phyloP scores from a whole-genome alignment of 2,888 invertebrate genomes.

The Frankliniella intonsa region DNA sequence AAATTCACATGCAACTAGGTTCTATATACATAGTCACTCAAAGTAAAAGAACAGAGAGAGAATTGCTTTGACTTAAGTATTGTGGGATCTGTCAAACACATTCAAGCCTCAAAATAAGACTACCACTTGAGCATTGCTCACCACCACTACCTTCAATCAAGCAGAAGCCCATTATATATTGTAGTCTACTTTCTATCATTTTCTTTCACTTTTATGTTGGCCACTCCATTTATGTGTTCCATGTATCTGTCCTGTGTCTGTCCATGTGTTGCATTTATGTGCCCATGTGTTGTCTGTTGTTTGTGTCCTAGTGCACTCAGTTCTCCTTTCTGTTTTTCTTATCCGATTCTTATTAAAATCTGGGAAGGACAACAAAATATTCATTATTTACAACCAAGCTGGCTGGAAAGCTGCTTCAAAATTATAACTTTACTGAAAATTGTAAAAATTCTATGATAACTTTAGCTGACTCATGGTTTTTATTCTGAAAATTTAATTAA shows the following conservation, averaged over 20 bases:
- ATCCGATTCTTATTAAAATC: no score
- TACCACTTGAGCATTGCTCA: not conserved
- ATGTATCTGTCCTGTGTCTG: slow-evolving; percentile 32
- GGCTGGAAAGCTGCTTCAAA: slow-evolving; percentile 12
- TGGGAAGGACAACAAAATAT: slow-evolving; percentile 31
- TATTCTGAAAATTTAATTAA: slow-evolving; percentile 27
- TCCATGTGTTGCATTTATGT: slow-evolving; percentile 25
- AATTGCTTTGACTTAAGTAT: no score
- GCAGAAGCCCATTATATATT: not conserved
- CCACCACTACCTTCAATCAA: not conserved
- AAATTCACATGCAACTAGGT: no score
- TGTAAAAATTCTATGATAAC: not conserved
- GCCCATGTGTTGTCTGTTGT: slow-evolving; percentile 1
- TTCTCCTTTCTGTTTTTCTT: not conserved
- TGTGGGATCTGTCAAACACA: no score
- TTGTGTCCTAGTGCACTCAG: slow-evolving; percentile 15
- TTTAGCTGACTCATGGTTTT: not conserved
- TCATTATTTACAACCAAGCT: slow-evolving; percentile 5
- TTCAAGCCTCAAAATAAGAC: no score
- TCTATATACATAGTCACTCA: no score
- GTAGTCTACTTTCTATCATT: not conserved
- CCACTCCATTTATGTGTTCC: slow-evolving; percentile 29
- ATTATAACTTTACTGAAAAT: slow-evolving; percentile 29
- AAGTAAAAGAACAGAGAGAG: no score
- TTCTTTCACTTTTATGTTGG: slow-evolving; percentile 1